Conservation (phyloP, 2,113 vertebrate species). For the Menura novaehollandiae region DNA sequence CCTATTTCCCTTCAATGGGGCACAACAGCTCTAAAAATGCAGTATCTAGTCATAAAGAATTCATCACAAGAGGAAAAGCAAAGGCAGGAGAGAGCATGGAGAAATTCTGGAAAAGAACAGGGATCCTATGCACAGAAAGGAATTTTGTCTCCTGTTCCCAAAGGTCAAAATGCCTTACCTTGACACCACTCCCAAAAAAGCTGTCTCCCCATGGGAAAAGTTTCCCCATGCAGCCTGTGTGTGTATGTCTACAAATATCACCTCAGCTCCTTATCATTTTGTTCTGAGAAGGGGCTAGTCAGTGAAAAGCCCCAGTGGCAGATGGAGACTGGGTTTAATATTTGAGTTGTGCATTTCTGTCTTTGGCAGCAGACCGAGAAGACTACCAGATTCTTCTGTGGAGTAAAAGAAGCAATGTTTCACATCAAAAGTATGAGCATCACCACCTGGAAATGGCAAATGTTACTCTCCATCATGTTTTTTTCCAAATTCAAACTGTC, state of each 20-base stretch:
- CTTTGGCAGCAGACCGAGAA: background rate
- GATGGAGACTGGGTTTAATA: background rate
- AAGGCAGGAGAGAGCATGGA: background rate
- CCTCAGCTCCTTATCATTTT: background rate
- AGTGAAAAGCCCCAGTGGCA: background rate
- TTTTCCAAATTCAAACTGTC: background rate
- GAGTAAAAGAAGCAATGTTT: background rate
- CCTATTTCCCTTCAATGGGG: background rate
- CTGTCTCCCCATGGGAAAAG: background rate
- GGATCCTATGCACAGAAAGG: background rate
- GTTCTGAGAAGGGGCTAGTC: background rate
- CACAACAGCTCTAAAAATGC: background rate
- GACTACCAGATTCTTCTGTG: background rate
- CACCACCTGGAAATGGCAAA: background rate
- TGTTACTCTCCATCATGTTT: background rate
- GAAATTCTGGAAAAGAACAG: background rate
- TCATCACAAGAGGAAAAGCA: background rate
- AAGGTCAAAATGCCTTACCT: background rate
- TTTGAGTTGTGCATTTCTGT: fast-evolving
- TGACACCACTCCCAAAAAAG: background rate
- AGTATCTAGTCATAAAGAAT: background rate
- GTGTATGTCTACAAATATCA: background rate
- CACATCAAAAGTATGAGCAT: background rate
- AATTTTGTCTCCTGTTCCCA: background rate
- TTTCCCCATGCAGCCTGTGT: background rate